Conservation (phyloP, 1,140 invertebrate species). For the Tachypleus tridentatus region DNA sequence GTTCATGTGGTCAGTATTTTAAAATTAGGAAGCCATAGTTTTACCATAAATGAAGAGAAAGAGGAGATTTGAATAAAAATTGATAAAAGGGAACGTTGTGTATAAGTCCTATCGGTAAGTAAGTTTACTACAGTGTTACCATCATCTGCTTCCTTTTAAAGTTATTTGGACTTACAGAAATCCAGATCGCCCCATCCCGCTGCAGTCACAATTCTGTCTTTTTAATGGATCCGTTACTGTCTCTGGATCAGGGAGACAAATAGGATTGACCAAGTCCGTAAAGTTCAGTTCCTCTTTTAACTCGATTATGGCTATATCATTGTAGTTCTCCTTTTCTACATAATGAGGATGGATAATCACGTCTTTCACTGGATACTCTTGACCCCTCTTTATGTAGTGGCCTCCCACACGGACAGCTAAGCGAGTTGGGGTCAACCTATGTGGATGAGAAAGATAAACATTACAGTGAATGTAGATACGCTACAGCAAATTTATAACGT, state of each 20-base stretch:
- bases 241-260: constrained; percentile 7
- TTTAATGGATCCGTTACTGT: not conserved
- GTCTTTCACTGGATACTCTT: not conserved
- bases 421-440: not conserved
- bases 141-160: too few relatives aligned
- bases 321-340: constrained; percentile 7
- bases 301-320: constrained; percentile 13
- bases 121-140: too few relatives aligned
- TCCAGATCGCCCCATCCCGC: constrained; percentile 17
- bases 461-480: too few relatives aligned
- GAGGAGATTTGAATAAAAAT: too few relatives aligned
- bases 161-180: constrained; percentile 13
- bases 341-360: constrained; percentile 13
- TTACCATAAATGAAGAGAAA: too few relatives aligned
- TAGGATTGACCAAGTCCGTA: constrained; percentile 3
- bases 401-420: constrained; percentile 12
- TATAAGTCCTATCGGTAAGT: too few relatives aligned
- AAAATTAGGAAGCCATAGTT: too few relatives aligned
- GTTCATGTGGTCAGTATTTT: too few relatives aligned
- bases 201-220: constrained; percentile 11
- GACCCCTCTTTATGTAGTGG: not conserved
- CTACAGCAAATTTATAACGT: too few relatives aligned
- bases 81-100: too few relatives aligned
- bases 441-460: too few relatives aligned
- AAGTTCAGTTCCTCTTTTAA: constrained; percentile 10